These are phyloP conservation scores for Cremastobaeus sp. DNA, from an alignment of 2,888 invertebrate genomes.

Conservation along the genomic window DNA sequence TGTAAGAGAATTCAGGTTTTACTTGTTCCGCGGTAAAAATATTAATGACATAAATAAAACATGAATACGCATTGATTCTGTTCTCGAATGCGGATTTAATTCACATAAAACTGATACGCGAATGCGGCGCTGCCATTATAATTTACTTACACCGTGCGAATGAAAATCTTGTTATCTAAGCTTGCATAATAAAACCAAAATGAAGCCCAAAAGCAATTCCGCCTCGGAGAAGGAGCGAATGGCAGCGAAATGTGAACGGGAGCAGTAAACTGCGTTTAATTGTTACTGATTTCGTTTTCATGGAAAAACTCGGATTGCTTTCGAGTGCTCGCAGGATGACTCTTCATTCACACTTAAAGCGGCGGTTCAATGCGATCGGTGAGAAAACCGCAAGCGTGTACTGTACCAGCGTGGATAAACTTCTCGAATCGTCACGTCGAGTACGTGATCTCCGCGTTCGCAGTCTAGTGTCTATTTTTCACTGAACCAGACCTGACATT, in stretches of 20 bases:
- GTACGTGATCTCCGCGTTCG: slow-evolving; percentile 34
- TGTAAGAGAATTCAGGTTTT: slow-evolving; percentile 35
- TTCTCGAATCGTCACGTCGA: slow-evolving; percentile 41
- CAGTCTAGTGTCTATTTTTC: slow-evolving; percentile 38
- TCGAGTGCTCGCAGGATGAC: no score
- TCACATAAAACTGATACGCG: slow-evolving; percentile 24
- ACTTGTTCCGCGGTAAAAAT: slow-evolving; percentile 35
- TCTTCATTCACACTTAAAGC: no score
- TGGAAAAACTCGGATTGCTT: no score
- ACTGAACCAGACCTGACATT: slow-evolving; percentile 45
- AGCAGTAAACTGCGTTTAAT: no score
- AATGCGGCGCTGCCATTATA: neutral
- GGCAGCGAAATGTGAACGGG: no score
- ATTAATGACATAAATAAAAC: slow-evolving; percentile 41
- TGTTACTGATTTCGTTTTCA: no score
- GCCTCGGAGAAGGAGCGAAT: no score
- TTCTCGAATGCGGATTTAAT: slow-evolving; percentile 8
- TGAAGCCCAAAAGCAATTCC: no score
- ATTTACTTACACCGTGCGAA: no score
- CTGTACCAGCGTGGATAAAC: slow-evolving; percentile 32
- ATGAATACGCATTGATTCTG: slow-evolving; percentile 33
- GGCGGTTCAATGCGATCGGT: slow-evolving; percentile 18
- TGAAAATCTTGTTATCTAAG: no score
- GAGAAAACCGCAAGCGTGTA: slow-evolving; percentile 13
- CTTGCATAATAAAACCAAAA: no score